Evolutionary conservation across 2,888 invertebrate species (phyloP).

Genomic region (Cephonodes hylas): DNA sequence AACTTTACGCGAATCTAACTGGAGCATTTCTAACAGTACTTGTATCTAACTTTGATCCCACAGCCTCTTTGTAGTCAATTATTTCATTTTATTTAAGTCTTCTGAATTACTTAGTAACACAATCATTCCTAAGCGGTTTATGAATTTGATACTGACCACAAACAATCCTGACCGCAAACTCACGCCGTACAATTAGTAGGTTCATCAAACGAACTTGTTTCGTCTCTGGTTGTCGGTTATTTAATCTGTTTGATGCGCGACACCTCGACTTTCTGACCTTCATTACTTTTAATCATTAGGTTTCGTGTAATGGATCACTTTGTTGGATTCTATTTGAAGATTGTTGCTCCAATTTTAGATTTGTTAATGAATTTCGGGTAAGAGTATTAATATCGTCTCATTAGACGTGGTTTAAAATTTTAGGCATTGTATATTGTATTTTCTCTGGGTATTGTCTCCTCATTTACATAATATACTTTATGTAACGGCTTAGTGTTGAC

Average conservation of each 20-base stretch:
- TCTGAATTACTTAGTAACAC: no score
- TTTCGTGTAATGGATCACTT: slow-evolving; percentile 36
- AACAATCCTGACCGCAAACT: background rate
- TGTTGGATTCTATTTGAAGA: background rate
- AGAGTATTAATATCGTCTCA: no score
- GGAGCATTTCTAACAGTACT: no score
- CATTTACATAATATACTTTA: no score
- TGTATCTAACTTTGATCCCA: no score
- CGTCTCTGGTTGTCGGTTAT: background rate
- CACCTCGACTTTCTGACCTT: slow-evolving; percentile 35
- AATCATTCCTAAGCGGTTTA: background rate
- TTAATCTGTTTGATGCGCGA: background rate
- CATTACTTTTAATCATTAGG: slow-evolving; percentile 33
- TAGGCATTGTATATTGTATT: no score
- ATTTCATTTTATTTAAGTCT: no score
- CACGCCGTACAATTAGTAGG: background rate
- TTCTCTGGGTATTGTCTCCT: no score
- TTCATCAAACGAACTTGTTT: background rate
- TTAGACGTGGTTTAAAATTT: no score
- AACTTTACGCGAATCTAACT: no score
- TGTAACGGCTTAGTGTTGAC: background rate
- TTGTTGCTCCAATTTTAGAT: slow-evolving; percentile 17
- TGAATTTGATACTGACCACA: background rate
- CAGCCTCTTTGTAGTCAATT: no score
- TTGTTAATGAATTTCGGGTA: background rate